Conservation (phyloP, 2,113 vertebrate genomes). For the Mirounga angustirostris region DNA sequence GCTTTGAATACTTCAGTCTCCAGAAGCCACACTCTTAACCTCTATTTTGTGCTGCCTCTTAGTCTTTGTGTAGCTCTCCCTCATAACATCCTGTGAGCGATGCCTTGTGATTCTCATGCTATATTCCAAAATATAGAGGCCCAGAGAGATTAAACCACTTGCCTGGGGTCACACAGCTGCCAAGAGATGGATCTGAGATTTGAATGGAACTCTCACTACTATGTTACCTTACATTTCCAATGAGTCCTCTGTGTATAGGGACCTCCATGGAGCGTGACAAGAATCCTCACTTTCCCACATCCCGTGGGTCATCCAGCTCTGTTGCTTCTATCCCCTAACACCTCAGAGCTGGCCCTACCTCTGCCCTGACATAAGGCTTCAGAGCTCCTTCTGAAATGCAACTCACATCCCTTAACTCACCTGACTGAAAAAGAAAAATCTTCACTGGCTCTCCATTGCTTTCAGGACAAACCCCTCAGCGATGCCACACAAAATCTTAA, state of each 20-base stretch:
- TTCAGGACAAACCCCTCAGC: background rate
- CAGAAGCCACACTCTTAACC: background rate
- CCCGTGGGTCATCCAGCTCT: background rate
- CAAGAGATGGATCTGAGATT: background rate
- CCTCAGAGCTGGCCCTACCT: background rate
- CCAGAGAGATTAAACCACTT: slow-evolving; percentile 23
- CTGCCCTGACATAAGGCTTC: background rate
- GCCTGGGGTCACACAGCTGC: background rate
- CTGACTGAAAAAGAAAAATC: background rate
- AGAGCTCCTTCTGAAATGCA: background rate
- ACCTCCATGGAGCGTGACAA: background rate
- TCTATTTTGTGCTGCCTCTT: background rate
- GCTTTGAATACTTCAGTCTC: background rate
- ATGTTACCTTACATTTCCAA: background rate
- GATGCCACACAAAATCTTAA: background rate
- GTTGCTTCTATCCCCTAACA: background rate
- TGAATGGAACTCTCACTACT: background rate
- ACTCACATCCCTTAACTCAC: background rate
- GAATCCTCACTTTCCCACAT: background rate
- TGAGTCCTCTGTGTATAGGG: background rate
- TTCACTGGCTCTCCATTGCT: background rate
- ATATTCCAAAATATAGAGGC: background rate
- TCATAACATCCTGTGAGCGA: background rate
- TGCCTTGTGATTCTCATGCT: background rate
- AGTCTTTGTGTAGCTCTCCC: background rate